A percentile compares a stretch with the other conserved stretches of the same genome.
These are phyloP conservation scores for Kryptolebias marmoratus DNA, from an alignment of 2,113 vertebrate genomes.

Conservation along the genomic window DNA sequence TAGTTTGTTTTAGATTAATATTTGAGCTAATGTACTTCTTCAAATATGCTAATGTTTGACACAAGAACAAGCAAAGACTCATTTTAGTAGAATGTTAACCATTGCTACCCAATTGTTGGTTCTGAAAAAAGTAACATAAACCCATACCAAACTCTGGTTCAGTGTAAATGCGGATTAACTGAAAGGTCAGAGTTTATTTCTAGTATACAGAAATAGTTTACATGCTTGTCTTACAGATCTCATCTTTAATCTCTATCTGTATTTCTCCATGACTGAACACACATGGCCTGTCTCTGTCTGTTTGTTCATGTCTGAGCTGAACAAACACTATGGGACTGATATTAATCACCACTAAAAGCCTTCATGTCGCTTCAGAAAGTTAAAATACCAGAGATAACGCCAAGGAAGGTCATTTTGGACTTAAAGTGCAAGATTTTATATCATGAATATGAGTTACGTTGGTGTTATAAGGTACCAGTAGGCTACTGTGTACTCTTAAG, in stretches of 20 bases:
- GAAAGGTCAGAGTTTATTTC: not conserved
- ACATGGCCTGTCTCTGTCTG: constrained; percentile 30
- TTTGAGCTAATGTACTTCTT: not conserved
- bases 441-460: not conserved
- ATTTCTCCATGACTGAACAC: constrained; percentile 40
- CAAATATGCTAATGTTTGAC: not conserved
- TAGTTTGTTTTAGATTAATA: not conserved
- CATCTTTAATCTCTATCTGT: constrained; percentile 16
- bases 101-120: not conserved
- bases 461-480: too few relatives aligned
- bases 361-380: constrained; percentile 13
- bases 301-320: constrained; percentile 46
- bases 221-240: not conserved
- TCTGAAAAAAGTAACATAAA: not conserved
- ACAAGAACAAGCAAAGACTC: not conserved
- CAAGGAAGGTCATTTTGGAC: not conserved
- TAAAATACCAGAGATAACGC: not conserved
- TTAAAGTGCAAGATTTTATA: not conserved
- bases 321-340: constrained; percentile 6
- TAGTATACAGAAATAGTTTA: not conserved
- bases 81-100: not conserved
- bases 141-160: not conserved
- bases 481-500: not conserved
- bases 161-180: not conserved
- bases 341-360: constrained; percentile 13